Evolutionary conservation across 1,140 invertebrate genomes (phyloP).

Genomic region (Drosophila arizonae): DNA sequence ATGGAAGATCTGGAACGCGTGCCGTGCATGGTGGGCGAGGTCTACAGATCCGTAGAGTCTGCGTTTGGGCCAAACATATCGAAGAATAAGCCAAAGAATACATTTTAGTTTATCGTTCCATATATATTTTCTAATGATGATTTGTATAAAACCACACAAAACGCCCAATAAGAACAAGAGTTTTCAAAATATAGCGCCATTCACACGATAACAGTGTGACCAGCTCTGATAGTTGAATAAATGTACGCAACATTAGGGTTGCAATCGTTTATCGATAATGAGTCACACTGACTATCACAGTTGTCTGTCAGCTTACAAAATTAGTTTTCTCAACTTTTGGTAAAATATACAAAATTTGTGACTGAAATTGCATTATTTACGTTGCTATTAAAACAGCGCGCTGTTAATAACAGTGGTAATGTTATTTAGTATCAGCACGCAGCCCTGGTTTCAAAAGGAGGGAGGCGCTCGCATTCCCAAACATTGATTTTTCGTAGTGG

Average conservation of each 20-base stretch:
- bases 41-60: conserved; percentile 19
- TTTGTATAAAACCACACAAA: neutral
- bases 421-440: neutral
- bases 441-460: conserved; percentile 43
- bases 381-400: neutral
- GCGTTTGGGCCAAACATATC: neutral
- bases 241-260: too few relatives aligned
- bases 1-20: conserved; percentile 54
- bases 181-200: neutral
- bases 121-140: conserved; percentile 17
- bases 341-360: too few relatives aligned
- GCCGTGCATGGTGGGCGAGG: conserved; percentile 37
- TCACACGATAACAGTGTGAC: conserved; percentile 2
- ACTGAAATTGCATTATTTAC: neutral
- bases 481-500: conserved; percentile 53
- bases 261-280: neutral
- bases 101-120: neutral
- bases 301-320: neutral
- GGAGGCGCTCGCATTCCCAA: conserved; percentile 52
- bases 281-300: neutral
- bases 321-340: too few relatives aligned
- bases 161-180: neutral
- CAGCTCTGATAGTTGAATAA: neutral
- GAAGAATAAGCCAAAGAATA: neutral
- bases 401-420: conserved; percentile 35